Base-by-base conservation (phyloP, 2,797 vertebrate genomes). In the Momotus momota region DNA sequence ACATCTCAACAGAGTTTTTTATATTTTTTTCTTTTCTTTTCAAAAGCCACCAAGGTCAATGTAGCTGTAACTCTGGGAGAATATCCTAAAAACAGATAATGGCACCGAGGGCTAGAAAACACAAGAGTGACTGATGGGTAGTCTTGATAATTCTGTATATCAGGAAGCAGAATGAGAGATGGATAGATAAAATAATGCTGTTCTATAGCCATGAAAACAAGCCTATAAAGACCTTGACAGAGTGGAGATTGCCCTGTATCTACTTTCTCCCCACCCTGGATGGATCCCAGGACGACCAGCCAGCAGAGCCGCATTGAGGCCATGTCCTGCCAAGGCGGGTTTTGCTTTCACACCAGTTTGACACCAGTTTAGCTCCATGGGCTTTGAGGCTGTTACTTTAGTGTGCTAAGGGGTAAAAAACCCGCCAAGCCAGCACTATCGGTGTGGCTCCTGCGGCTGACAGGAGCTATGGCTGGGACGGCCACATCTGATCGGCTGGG, bases 151-250 rank as follows among this genome's bases (percentile, higher is more conserved):
- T 85, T 97, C 65, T 64, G 46, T 90, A 38, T 71, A 93, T 94
- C 79, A 86, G 91, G 45, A 91, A 55, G 12, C 14, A 13, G 78
- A 85, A 77, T 72, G 74, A 90, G 66, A 95, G 94, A 94, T 94
- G 83, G 90, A 79, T 62, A 93, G 81, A 94, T 90, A 82, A 92
- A 85, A 81, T 94, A 84, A 96, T 60, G 54, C 71, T 91, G 82
- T 94, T 92, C 60, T 23, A 70, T 29, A 77, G 77, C 67, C 48
- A 74, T 29, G 20, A 82, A 86, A 74, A 79, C 60, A 89, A 72
- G 43, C 87, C 48, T 52, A 35, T 65, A 81, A 94, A 96, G 60
- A 66, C 23, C 29, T 80, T 38, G 52, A 85, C 23, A 49, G 31
- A 88, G 15, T 29, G 61, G 83, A 88, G 67, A 58, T 16, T 85